Percentiles rank a stretch among this genome's conserved stretches.
Evolutionary conservation across 2,888 invertebrate species (phyloP).

Genomic region (Odontomyia ornata): DNA sequence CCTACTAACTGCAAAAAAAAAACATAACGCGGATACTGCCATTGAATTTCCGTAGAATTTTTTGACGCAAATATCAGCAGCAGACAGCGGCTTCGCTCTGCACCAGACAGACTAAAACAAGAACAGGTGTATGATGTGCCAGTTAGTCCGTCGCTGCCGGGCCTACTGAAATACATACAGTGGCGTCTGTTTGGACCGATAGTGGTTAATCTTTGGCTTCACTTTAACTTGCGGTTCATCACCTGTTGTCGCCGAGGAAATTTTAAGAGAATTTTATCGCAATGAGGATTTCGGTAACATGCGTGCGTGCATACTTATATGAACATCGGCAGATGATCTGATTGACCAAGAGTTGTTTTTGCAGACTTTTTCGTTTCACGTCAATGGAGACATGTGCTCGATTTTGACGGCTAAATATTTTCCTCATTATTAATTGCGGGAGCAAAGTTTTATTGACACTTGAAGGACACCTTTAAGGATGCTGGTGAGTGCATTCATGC

Average conservation of each 20-base stretch:
- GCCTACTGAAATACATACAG: neutral
- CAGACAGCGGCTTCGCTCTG: neutral
- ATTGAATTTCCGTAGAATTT: neutral
- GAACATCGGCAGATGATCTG: neutral
- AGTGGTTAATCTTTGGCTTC: neutral
- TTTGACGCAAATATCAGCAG: neutral
- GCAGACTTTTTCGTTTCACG: neutral
- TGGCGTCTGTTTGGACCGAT: neutral
- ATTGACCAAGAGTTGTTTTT: neutral
- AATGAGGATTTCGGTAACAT: neutral
- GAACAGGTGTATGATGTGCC: conserved; percentile 5
- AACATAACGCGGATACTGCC: neutral
- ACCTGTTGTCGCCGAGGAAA: neutral
- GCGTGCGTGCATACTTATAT: too few relatives aligned
- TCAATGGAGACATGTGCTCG: neutral
- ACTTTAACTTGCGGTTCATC: neutral
- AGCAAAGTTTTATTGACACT: neutral
- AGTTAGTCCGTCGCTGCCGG: neutral
- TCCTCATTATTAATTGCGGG: too few relatives aligned
- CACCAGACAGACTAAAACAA: neutral
- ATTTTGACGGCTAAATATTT: too few relatives aligned
- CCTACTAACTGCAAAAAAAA: too few relatives aligned
- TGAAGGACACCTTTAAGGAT: neutral
- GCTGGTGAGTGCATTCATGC: too few relatives aligned
- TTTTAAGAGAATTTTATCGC: neutral